phyloP scores from a whole-genome alignment of 2,113 vertebrate genomes.

The Orthonyx spaldingii region DNA sequence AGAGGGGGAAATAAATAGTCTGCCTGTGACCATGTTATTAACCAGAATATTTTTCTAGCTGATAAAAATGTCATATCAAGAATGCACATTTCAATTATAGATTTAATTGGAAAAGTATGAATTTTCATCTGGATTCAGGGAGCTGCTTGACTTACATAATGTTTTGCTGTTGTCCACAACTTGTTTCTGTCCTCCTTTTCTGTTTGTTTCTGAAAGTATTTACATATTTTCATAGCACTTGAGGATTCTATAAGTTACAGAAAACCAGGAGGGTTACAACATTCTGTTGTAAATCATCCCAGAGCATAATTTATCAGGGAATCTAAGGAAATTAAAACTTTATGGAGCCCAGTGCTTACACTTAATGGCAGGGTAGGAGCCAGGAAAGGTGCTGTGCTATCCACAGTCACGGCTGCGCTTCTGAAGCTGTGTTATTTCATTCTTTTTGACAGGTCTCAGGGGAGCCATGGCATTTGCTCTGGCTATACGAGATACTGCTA shows the following conservation, averaged over 20 bases:
- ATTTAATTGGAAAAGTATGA: background rate
- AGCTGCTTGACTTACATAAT: background rate
- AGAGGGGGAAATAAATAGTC: background rate
- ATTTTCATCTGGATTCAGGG: background rate
- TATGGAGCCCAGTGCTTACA: background rate
- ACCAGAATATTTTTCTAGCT: background rate
- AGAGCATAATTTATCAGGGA: background rate
- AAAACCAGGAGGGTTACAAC: background rate
- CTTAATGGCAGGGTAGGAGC: background rate
- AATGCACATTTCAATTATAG: background rate
- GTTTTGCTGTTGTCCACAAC: background rate
- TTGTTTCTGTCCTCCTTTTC: background rate
- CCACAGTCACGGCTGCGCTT: background rate
- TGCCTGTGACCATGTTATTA: background rate
- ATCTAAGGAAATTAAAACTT: background rate
- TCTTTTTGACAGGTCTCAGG: slow-evolving; percentile 79
- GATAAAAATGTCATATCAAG: background rate
- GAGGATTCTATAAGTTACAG: background rate
- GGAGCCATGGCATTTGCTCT: slow-evolving; percentile 97
- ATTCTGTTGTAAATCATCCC: background rate
- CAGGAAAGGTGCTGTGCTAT: background rate
- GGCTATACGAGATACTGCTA: slow-evolving; percentile 93
- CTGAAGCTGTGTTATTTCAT: background rate
- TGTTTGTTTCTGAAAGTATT: background rate
- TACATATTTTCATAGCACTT: background rate